These are phyloP conservation scores for Rallus crepitans DNA, from an alignment of 2,797 vertebrate genomes.

Conservation along the genomic window DNA sequence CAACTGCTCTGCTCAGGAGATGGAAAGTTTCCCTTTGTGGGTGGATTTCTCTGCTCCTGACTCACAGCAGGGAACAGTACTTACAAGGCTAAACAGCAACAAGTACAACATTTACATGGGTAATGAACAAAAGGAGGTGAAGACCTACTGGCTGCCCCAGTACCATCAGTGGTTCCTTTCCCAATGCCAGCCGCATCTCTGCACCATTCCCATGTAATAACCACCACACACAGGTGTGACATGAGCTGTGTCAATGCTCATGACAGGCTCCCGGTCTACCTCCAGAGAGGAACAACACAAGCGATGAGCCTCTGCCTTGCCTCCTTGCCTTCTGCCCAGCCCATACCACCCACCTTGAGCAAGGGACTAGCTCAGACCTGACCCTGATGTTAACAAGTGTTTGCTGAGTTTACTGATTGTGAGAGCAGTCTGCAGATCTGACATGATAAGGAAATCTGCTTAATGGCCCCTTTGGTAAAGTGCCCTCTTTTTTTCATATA, in stretches of 20 bases:
- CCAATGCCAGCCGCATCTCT: background rate
- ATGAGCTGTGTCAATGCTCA: rapidly evolving
- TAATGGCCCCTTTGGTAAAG: background rate
- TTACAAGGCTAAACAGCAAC: background rate
- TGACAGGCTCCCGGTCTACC: background rate
- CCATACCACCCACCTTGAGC: background rate
- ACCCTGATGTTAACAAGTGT: background rate
- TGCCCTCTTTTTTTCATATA: background rate
- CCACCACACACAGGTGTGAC: rapidly evolving
- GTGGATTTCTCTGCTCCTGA: background rate
- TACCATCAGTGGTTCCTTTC: background rate
- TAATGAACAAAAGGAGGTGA: background rate
- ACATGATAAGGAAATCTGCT: background rate
- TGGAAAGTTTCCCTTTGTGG: background rate
- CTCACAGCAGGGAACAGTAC: background rate
- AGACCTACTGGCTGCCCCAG: background rate
- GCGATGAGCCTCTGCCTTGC: background rate
- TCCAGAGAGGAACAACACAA: background rate
- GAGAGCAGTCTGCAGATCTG: background rate
- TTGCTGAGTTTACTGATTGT: background rate
- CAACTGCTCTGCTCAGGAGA: background rate
- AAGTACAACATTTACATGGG: background rate
- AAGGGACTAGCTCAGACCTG: background rate
- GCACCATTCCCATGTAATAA: background rate
- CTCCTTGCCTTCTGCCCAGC: rapidly evolving